Evolutionary conservation across 1,140 invertebrate species (phyloP), one percentile per base, ranked within the genome.

Genomic region (Ceratina australensis): DNA sequence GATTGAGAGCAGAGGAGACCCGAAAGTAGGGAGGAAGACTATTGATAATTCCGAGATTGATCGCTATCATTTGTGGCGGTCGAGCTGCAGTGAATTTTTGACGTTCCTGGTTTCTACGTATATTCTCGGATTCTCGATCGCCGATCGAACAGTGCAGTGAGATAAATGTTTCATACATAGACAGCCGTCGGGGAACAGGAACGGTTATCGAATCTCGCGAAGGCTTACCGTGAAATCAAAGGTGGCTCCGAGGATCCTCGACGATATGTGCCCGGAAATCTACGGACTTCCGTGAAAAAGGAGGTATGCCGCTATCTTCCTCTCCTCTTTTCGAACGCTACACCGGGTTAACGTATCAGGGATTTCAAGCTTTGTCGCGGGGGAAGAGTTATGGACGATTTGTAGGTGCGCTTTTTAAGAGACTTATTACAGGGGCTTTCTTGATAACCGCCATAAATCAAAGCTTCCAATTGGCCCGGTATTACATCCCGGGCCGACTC

Each of bases 101-200:
- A 63, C 80, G 73, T 56, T 54, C 18, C 50, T 52, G 2, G 28
- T 33, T 12, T 10, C n/a, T n/a, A n/a, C 2, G 10, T 2, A 12
- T 18, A 52, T 54, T n/a, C 52, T 7, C 33, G 33, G 33, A 42
- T 42, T 52, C 16, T 24, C 47, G 22, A 66, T 33, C 24, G 7
- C 1, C 16, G 16, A 57, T 54, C 54, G 20, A 42, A 42, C 52
- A 82, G 86, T 87, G 83, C 66, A 84, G 85, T 87, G 86, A 78
- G 54, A 86, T 84, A 84, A 86, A 87, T 87, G 85, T 87, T 87
- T 85, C 78, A 84, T 84, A 68, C 66, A 87, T 80, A 72, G 69
- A 86, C 81, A 80, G 57, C 60, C 57, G 59, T 64, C 77, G 76
- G 71, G 72, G 61, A 75, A 56, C 61, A 69, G 79, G 77, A 18